These are phyloP conservation scores for Therioaphis trifolii DNA, from an alignment of 2,888 invertebrate species.

Conservation along the genomic window DNA sequence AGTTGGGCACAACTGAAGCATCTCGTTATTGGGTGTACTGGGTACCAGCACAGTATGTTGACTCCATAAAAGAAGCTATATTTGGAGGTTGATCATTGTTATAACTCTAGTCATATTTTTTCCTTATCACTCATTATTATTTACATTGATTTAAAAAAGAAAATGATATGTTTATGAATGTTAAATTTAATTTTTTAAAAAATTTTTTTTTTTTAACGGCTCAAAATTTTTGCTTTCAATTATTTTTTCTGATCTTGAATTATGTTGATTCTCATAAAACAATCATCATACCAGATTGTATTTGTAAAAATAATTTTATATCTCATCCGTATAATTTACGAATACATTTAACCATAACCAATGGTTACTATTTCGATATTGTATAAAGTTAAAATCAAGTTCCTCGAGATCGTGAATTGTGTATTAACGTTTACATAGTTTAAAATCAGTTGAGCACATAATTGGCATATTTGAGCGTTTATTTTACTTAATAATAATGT, in stretches of 20 bases:
- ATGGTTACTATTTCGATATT: conserved; percentile 29
- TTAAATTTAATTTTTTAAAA: conserved; percentile 38
- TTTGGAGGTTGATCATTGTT: conserved; percentile 72
- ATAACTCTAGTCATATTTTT: conserved; percentile 52
- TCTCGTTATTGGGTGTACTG: conserved; percentile 94
- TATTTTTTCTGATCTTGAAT: conserved; percentile 19
- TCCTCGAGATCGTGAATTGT: conserved; percentile 38
- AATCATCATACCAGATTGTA: conserved; percentile 24
- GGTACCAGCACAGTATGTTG: conserved; percentile 91
- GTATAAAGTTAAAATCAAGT: conserved; percentile 51
- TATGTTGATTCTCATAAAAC: conserved; percentile 25
- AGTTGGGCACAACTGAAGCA: conserved; percentile 90
- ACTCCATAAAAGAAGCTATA: conserved; percentile 90
- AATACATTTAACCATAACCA: conserved; percentile 22
- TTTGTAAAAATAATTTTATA: conserved; percentile 28
- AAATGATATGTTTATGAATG: conserved; percentile 28
- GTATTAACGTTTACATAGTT: conserved; percentile 35
- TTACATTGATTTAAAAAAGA: conserved; percentile 34
- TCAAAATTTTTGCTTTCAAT: conserved; percentile 39
- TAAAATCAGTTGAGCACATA: background rate
- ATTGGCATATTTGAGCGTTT: no score
- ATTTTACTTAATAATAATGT: no score
- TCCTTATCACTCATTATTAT: conserved; percentile 21
- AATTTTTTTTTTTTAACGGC: conserved; percentile 38
- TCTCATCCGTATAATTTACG: conserved; percentile 21